Base-by-base conservation (phyloP, 2,888 invertebrate species). In the Lasioglossum figueresi region DNA sequence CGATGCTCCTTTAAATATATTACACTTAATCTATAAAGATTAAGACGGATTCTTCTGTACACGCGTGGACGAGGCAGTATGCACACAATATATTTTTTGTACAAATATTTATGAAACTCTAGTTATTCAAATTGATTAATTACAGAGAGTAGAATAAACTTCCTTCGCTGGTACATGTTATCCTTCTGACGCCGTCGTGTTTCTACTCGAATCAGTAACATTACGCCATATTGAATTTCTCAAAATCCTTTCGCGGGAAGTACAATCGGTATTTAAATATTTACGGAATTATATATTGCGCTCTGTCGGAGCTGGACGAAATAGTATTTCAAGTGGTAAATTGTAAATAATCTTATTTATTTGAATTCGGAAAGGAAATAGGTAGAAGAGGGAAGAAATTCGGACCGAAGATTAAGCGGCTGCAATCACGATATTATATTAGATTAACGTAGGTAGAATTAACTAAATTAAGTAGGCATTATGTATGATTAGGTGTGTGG, bases 231-330 rank as follows among this genome's bases (percentile, higher is more conserved):
- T 89, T 91, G 91, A 75, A 83, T 86, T 80, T 76, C 71, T 72
- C 56, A 40, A 78, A 77, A 80, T 88, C 91, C 90, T 91, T 88
- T 23, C 74, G 91, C 91, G 91, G 90, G 90, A 91, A 87, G 66
- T 90, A 88, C 78, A 83, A 90, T 78, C 77, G 76, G 82, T 79
- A 74, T 73, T 82, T 73, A 73, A 71, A 85, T 79, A 74, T 76
- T 82, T 73, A 73, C 37, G 23, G 66, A 82, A 81, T 83, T 81
- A 81, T 12, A 31, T 52, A 34, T 73, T 34, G 2, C 8, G 34
- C 19, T 10, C 23, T 43, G 43, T 43, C 12, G 14, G 43, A 43
- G 43, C 43, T 43, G 14, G 43, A 43, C 14, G 4, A 14, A 43
- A 12, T 43, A 14, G 43, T 14, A 43, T 43, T 43, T 43, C 3